Evolutionary conservation across 2,113 vertebrate species (phyloP).

Genomic region (Serinus canaria): DNA sequence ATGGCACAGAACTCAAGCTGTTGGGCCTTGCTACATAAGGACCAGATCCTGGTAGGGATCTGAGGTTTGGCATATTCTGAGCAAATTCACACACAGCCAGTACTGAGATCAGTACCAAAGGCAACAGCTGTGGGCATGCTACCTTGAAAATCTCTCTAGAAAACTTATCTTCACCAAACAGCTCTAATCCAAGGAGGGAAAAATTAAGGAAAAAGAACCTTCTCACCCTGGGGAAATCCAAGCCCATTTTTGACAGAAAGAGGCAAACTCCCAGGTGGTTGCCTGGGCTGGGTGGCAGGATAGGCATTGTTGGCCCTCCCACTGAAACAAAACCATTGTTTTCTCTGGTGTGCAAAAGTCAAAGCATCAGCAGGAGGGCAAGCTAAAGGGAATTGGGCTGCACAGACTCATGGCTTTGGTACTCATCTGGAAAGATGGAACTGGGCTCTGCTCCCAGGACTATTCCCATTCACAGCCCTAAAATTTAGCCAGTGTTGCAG

Average conservation of each 20-base stretch:
- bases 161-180: not conserved
- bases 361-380: constrained; percentile 4
- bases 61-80: not conserved
- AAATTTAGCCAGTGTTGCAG: not conserved
- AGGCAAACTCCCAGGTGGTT: not conserved
- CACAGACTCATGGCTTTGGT: not conserved
- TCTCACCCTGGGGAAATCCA: not conserved
- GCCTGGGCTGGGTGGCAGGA: not conserved
- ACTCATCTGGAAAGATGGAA: not conserved
- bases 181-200: not conserved
- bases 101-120: not conserved
- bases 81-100: not conserved
- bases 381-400: not conserved
- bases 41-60: not conserved
- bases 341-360: not conserved
- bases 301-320: not conserved
- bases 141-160: not conserved
- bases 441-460: not conserved
- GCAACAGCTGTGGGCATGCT: not conserved
- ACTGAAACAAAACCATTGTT: not conserved
- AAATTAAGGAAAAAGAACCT: not conserved
- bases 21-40: not conserved
- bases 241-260: not conserved
- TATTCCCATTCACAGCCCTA: not conserved
- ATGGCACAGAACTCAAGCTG: not conserved